Conservation (phyloP, 2,888 invertebrate species). For the Aphodius sticticus region DNA sequence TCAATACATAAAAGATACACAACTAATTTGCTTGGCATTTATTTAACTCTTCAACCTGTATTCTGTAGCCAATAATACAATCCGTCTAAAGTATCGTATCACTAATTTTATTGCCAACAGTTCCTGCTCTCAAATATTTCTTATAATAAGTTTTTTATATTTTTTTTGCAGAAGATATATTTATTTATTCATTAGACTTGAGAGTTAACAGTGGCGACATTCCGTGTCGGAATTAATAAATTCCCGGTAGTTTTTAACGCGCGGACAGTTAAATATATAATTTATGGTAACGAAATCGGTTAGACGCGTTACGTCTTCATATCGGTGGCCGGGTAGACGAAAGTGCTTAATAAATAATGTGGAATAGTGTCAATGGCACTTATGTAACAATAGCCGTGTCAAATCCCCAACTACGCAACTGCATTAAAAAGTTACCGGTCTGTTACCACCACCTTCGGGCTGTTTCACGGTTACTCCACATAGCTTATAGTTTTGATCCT, state of each 20-base stretch:
- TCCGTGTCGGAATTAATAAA: no score
- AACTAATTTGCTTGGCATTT: background rate
- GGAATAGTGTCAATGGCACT: slow-evolving; percentile 4
- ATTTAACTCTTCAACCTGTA: background rate
- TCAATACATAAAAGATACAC: background rate
- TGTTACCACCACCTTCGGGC: background rate
- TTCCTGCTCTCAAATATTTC: no score
- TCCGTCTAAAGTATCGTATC: no score
- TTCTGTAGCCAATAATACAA: background rate
- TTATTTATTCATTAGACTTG: background rate
- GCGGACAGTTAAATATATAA: background rate
- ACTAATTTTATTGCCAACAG: no score
- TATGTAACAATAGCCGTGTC: slow-evolving; percentile 4
- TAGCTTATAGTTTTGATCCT: background rate
- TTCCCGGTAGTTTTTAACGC: background rate
- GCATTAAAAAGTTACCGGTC: slow-evolving; percentile 4
- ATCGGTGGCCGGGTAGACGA: background rate
- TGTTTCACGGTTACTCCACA: background rate
- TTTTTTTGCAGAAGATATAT: background rate
- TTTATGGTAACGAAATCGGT: background rate
- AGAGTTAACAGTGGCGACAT: background rate
- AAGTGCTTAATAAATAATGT: slow-evolving; percentile 4
- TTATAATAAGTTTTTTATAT: background rate
- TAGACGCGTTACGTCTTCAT: background rate
- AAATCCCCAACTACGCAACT: slow-evolving; percentile 4